These are phyloP conservation scores for Yasuhikotakia modesta DNA, from an alignment of 2,797 vertebrate genomes.

Conservation along the genomic window DNA sequence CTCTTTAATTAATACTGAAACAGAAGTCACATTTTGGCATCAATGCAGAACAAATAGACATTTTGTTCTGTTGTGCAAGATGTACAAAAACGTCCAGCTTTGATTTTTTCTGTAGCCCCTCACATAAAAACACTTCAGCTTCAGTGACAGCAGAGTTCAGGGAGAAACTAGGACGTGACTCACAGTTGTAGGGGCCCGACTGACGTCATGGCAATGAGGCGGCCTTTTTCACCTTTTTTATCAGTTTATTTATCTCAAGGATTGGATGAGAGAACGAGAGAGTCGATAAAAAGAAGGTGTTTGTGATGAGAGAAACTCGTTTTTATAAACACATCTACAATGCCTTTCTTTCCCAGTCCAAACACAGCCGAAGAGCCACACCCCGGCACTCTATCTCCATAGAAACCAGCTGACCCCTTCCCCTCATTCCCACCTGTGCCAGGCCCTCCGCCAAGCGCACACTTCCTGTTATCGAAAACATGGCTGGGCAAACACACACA, in stretches of 20 bases:
- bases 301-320: constrained; percentile 52
- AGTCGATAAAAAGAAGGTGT: constrained; percentile 44
- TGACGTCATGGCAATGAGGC: constrained; percentile 43
- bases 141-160: constrained; percentile 41
- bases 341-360: constrained; percentile 47
- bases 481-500: background rate
- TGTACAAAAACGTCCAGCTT: constrained; percentile 10
- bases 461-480: constrained; percentile 3
- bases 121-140: constrained; percentile 22
- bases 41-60: background rate
- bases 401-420: constrained; percentile 24
- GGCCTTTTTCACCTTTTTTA: constrained; percentile 44
- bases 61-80: constrained; percentile 8
- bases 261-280: constrained; percentile 40
- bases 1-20: background rate
- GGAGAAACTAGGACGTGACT: constrained; percentile 39
- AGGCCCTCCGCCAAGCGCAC: background rate
- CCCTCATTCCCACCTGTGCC: constrained; percentile 26
- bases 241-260: constrained; percentile 52
- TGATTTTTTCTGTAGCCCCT: constrained; percentile 1
- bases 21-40: background rate
- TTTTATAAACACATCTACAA: constrained; percentile 51
- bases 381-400: constrained; percentile 36
- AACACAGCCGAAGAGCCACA: constrained; percentile 43
- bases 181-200: constrained; percentile 36